Percentiles rank a stretch among this genome's conserved stretches.
Conservation (phyloP, 2,888 invertebrate species). For the Bhutanitis thaidina region DNA sequence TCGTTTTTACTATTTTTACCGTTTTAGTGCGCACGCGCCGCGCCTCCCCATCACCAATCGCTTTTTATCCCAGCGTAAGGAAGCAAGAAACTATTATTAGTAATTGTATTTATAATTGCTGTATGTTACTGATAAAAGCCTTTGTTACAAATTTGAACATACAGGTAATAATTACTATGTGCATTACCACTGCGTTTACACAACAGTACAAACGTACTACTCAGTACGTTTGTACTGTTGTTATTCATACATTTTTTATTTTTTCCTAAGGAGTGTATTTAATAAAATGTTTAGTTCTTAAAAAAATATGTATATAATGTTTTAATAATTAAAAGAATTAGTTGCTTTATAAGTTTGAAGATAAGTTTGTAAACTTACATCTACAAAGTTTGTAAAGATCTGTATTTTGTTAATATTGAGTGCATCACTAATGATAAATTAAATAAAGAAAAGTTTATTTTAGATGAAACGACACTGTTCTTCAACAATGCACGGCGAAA, state of each 20-base stretch:
- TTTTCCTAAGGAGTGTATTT: no score
- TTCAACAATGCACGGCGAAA: conserved; percentile 58
- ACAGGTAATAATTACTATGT: no score
- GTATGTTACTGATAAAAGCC: background rate
- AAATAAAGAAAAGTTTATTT: conserved; percentile 33
- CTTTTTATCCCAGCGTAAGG: conserved; percentile 55
- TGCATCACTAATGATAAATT: conserved; percentile 15
- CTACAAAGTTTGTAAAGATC: conserved; percentile 31
- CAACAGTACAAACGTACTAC: no score
- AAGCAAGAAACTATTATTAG: conserved; percentile 45
- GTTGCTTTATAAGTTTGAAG: no score
- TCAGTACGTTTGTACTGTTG: no score
- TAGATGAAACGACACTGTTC: conserved; percentile 50
- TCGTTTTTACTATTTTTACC: conserved; percentile 64
- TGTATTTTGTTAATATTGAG: conserved; percentile 15
- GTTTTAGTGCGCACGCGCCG: conserved; percentile 62
- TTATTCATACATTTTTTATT: no score
- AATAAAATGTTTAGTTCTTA: no score
- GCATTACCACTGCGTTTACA: no score
- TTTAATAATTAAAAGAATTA: no score
- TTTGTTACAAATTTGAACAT: no score
- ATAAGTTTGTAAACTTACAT: no score
- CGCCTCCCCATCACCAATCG: conserved; percentile 48
- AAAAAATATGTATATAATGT: no score
- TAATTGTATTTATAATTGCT: conserved; percentile 31